Evolutionary conservation across 2,797 vertebrate species (phyloP).

Genomic region (Propithecus deckenii): DNA sequence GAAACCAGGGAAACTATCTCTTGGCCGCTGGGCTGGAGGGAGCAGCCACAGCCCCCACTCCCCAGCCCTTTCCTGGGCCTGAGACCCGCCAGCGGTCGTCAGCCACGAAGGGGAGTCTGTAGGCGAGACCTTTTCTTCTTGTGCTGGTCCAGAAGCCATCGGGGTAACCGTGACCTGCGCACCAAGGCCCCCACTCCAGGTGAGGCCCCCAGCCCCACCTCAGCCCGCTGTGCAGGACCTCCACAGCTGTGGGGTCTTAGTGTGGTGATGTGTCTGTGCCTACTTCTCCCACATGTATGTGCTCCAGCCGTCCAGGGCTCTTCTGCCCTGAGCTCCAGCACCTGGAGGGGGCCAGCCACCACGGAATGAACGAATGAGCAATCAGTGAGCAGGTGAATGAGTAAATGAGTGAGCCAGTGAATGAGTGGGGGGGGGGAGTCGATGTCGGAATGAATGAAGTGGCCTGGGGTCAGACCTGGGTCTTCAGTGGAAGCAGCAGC

Average conservation of each 20-base stretch:
- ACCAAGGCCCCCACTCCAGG: not conserved
- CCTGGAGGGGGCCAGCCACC: not conserved
- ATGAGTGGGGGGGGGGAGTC: fast-evolving
- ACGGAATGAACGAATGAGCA: too few species aligned
- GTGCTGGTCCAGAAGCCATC: fast-evolving
- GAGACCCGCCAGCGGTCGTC: fast-evolving
- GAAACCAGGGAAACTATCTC: fast-evolving
- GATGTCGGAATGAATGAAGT: not conserved
- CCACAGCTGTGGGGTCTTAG: not conserved
- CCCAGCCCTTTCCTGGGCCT: fast-evolving
- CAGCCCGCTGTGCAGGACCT: fast-evolving
- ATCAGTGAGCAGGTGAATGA: too few species aligned
- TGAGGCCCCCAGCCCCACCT: fast-evolving
- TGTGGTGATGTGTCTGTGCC: fast-evolving
- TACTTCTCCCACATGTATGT: fast-evolving
- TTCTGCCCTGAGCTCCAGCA: not conserved
- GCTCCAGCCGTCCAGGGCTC: not conserved
- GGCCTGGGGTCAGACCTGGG: not conserved
- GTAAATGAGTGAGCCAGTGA: not conserved
- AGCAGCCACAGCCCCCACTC: fast-evolving
- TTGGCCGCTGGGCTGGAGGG: not conserved
- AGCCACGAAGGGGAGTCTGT: fast-evolving
- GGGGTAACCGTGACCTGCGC: fast-evolving
- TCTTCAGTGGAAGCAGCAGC: not conserved
- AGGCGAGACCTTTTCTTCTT: fast-evolving